A percentile compares a stretch with the other conserved stretches of the same genome.
Evolutionary conservation across 2,113 vertebrate genomes (phyloP).

Genomic region (Lagopus muta): DNA sequence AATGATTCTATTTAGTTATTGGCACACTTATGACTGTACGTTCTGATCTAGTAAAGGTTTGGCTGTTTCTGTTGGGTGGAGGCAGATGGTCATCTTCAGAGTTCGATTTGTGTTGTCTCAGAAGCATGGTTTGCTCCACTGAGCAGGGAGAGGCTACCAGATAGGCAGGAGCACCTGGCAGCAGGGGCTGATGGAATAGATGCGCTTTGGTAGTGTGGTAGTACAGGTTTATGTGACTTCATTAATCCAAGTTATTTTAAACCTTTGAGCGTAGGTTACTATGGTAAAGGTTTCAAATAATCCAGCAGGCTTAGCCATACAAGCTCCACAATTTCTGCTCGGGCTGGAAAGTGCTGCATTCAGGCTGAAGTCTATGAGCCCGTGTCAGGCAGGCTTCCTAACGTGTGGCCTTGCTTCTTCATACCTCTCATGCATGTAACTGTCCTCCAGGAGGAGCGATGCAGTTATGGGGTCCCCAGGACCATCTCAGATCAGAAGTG

Average conservation of each 20-base stretch:
- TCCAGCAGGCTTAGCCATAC: neutral
- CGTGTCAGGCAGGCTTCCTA: too few species aligned
- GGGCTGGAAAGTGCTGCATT: fast-evolving
- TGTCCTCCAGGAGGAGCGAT: too few species aligned
- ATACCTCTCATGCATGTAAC: too few species aligned
- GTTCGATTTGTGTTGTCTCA: fast-evolving
- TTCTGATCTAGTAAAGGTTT: neutral
- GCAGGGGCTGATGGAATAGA: neutral
- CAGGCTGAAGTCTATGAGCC: neutral
- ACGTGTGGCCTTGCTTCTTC: too few species aligned
- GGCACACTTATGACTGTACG: fast-evolving
- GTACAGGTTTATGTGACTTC: neutral
- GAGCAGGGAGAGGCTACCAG: neutral
- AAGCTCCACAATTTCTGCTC: neutral
- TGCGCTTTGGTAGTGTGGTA: neutral
- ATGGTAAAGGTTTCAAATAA: neutral
- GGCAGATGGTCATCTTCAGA: too few species aligned
- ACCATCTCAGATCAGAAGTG: neutral
- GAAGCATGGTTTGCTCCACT: fast-evolving
- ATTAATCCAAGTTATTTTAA: fast-evolving
- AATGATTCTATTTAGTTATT: fast-evolving
- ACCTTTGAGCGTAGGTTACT: neutral
- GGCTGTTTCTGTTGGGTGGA: neutral
- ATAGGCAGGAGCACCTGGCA: neutral
- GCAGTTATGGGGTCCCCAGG: too few species aligned